phyloP scores from a whole-genome alignment of 1,140 invertebrate species.

The Diuraphis noxia region DNA sequence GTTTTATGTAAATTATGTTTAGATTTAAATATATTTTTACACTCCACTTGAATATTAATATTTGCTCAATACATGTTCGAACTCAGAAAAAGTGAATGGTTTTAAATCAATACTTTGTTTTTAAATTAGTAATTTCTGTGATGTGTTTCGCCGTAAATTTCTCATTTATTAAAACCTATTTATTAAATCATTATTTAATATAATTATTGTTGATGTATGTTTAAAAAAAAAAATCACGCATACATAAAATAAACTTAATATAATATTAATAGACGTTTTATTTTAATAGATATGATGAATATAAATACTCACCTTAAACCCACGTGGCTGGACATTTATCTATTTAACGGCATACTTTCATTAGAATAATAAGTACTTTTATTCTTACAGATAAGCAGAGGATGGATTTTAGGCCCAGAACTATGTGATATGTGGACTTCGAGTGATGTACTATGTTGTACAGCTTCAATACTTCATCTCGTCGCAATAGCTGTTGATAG shows the following conservation, averaged over 20 bases:
- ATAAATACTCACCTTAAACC: neutral
- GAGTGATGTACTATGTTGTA: constrained; percentile 89
- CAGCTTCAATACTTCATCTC: constrained; percentile 91
- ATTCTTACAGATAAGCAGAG: constrained; percentile 54
- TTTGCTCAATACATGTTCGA: neutral
- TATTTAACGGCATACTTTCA: neutral
- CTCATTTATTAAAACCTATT: neutral
- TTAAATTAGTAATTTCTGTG: neutral
- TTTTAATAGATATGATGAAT: neutral
- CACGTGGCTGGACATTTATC: neutral
- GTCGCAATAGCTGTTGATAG: constrained; percentile 93
- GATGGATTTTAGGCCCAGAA: constrained; percentile 81
- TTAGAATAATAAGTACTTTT: neutral
- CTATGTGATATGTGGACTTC: constrained; percentile 94
- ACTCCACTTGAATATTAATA: neutral
- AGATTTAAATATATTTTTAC: neutral
- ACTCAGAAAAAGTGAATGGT: neutral
- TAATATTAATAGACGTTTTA: neutral
- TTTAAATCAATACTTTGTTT: neutral
- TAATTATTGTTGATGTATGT: neutral
- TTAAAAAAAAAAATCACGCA: neutral
- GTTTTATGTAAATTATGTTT: neutral
- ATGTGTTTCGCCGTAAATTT: neutral
- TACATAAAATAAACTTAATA: neutral
- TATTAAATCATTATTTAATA: neutral